Evolutionary conservation across 2,888 invertebrate genomes (phyloP).

Genomic region (Temnothorax rugatulus): DNA sequence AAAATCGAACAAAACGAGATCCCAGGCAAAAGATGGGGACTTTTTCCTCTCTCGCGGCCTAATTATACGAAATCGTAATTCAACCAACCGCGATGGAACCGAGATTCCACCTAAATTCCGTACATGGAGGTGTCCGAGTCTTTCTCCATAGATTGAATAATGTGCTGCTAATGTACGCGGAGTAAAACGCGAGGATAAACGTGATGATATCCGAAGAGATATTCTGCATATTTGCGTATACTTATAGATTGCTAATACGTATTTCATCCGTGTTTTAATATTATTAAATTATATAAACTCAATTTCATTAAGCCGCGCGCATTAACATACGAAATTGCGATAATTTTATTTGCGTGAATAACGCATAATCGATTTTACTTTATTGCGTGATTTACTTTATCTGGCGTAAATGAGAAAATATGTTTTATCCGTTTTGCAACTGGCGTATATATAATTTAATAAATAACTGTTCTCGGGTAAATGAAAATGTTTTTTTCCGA

Average conservation of each 20-base stretch:
- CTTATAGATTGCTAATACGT: conserved; percentile 17
- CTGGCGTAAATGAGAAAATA: conserved; percentile 1
- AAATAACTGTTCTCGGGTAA: neutral
- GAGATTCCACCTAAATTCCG: conserved; percentile 54
- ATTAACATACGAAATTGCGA: conserved; percentile 9
- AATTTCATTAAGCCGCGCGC: conserved; percentile 31
- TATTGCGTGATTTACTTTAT: conserved; percentile 38
- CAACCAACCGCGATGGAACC: conserved; percentile 45
- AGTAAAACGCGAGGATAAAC: conserved; percentile 28
- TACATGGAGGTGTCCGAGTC: neutral
- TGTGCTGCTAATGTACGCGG: neutral
- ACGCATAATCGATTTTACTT: conserved; percentile 21
- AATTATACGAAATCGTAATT: conserved; percentile 72
- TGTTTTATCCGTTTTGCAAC: neutral
- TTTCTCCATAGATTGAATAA: conserved; percentile 24
- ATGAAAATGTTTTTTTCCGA: neutral
- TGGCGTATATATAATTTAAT: neutral
- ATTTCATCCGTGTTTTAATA: conserved; percentile 41
- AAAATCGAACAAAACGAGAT: neutral
- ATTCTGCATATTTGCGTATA: neutral
- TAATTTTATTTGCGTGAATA: conserved; percentile 19
- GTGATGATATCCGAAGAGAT: neutral
- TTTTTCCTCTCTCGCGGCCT: conserved; percentile 58
- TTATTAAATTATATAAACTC: conserved; percentile 25
- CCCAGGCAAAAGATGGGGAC: conserved; percentile 24